A percentile compares a stretch with the other conserved stretches of the same genome.
Conservation (phyloP, 2,797 vertebrate genomes). For the Pseudocheirus occidentalis region DNA sequence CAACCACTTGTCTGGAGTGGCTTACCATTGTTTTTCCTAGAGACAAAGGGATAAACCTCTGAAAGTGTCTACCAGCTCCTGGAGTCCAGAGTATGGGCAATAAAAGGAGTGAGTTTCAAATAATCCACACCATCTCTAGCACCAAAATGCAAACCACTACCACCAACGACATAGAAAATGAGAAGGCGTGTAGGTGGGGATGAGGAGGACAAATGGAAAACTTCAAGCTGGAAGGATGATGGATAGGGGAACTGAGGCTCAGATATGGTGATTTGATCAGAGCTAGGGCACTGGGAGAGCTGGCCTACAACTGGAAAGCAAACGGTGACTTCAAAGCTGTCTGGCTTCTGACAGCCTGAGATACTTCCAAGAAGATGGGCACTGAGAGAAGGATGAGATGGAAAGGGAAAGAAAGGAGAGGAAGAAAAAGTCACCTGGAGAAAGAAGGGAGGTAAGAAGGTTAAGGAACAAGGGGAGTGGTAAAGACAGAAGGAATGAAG, state of each 20-base stretch:
- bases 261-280: too few relatives aligned
- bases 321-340: background rate
- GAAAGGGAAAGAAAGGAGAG: background rate
- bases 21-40: too few relatives aligned
- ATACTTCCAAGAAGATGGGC: too few relatives aligned
- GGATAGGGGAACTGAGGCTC: background rate
- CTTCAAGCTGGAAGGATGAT: background rate
- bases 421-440: background rate
- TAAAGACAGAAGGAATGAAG: background rate
- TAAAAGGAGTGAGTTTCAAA: background rate
- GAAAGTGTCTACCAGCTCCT: background rate
- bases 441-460: background rate
- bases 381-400: background rate
- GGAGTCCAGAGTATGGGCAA: background rate
- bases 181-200: background rate
- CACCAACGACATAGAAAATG: background rate
- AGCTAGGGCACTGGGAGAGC: background rate
- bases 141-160: background rate
- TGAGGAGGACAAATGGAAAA: background rate
- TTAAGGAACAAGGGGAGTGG: background rate
- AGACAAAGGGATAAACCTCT: too few relatives aligned
- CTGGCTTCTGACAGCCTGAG: background rate
- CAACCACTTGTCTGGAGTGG: too few relatives aligned
- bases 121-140: background rate
- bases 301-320: too few relatives aligned